Conservation (phyloP, 2,113 vertebrate genomes). For the Mystacornis crossleyi region DNA sequence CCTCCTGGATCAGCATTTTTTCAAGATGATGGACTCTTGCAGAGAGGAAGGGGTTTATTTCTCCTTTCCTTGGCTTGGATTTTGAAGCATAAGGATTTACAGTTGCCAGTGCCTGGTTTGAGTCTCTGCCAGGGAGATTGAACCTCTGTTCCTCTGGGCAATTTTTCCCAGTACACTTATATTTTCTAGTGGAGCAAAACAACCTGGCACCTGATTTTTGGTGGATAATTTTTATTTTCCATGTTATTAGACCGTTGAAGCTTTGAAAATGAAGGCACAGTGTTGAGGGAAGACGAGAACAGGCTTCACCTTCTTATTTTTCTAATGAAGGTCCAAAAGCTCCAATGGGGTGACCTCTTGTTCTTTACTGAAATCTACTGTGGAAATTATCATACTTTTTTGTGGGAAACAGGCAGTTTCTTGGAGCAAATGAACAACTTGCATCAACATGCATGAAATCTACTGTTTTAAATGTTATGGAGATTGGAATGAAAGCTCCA, state of each 20-base stretch:
- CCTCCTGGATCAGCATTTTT: neutral
- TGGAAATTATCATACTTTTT: neutral
- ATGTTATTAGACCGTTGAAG: neutral
- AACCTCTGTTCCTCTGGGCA: neutral
- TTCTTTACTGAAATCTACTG: neutral
- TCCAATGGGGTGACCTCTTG: neutral
- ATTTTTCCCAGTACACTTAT: neutral
- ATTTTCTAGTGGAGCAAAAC: neutral
- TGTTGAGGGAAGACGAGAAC: neutral
- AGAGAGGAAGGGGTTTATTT: neutral
- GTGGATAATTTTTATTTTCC: neutral
- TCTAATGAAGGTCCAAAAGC: neutral
- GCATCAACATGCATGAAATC: neutral
- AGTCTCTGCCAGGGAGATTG: rapidly evolving
- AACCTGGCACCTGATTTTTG: neutral
- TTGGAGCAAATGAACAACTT: neutral
- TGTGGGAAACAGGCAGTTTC: neutral
- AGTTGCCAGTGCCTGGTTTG: neutral
- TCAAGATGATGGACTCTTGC: neutral
- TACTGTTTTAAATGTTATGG: neutral
- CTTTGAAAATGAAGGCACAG: neutral
- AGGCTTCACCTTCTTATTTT: neutral
- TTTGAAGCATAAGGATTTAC: neutral
- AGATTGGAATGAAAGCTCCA: neutral
- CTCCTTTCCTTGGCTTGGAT: neutral